Base-by-base conservation (phyloP, 2,888 invertebrate species). In the Lymantria dispar region DNA sequence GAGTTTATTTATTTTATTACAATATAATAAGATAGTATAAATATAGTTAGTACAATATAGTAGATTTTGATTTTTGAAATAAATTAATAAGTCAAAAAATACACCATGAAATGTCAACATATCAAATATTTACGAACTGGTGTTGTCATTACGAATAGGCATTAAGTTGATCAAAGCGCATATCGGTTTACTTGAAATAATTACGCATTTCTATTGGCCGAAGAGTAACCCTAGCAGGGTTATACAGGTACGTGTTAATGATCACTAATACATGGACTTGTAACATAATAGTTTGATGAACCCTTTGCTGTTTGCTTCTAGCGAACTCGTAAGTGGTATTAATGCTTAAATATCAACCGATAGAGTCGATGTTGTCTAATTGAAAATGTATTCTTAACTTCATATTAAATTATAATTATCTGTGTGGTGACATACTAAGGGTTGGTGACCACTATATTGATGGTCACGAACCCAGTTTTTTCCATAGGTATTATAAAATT, bases 301-400 rank as follows among this genome's bases (percentile, higher is more conserved):
- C 33, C 10, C 33, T 10, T 8, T 33, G 33, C 8, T 5, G 8
- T n/a, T n/a, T 33, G 33, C 8, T 33, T 5, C 33, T 33, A 33
- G 33, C 1, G 33, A 33, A 33, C 8, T 10, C 33, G 10, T 33
- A 33, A 64, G 66, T 33, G 33, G 33, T 33, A 2, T 33, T 8
- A 10, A 33, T 33, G 33, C 8, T 22, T 22, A 22, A 22, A 22
- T 22, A 22, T 22, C 5, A 2, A 22, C 22, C 2, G 22, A 22
- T 22, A 22, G 22, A 5, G 5, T 22, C 5, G 2, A 22, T 22
- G 22, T 3, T 22, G 22, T 22, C 22, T 22, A 22, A 22, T 22
- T 3, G 5, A 5, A 22, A 22, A 22, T 22, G 22, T 22, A 22
- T 22, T 22, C 5, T 22, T 22, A 22, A 22, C 5, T 22, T 22